Base-by-base conservation (phyloP, 2,888 invertebrate genomes). In the Aricia artaxerxes region DNA sequence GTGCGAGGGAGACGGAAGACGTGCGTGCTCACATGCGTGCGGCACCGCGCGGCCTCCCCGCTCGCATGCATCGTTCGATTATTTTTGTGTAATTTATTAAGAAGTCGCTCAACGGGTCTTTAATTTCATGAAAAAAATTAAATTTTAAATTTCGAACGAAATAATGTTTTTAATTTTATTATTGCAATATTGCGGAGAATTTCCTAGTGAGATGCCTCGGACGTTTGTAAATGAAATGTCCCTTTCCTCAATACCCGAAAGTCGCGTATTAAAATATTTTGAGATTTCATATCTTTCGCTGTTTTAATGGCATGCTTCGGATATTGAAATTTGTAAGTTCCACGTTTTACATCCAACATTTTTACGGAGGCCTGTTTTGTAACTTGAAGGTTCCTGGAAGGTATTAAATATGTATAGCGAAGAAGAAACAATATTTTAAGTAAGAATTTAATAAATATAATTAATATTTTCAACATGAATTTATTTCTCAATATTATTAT, bases 41-140 rank as follows among this genome's bases (percentile, higher is more conserved):
- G 90, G 91, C 89, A 92, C 91, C 93, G 91, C 92, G 92, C 49
- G 57, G 57, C 57, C 57, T 57, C 57, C 57, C 57, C 57, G 92
- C 93, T 93, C 94, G 93, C 94, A 94, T 92, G 92, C 93, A 92
- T 92, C 90, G 92, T 89, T 92, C 91, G 88, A 90, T 91, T 90
- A 89, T 91, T 90, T 92, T 91, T 90, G 89, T 92, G 90, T 91
- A 80, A 87, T 91, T 90, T 90, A 86, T 83, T 82, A 84, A 69
- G 69, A 69, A 69, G 69, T 69, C 69, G 69, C 13, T 69, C 13
- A 69, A 79, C 75, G 77, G 79, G 79, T 80, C 80, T 80, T 80
- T 81, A 79, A 79, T 81, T 80, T 81, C 79, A 81, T 80, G 79
- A 69, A 69, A 69, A 69, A 69, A 69, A 69, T 31, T 7, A 31